Evolutionary conservation across 2,797 vertebrate genomes (phyloP).

Genomic region (Trachops cirrhosus): DNA sequence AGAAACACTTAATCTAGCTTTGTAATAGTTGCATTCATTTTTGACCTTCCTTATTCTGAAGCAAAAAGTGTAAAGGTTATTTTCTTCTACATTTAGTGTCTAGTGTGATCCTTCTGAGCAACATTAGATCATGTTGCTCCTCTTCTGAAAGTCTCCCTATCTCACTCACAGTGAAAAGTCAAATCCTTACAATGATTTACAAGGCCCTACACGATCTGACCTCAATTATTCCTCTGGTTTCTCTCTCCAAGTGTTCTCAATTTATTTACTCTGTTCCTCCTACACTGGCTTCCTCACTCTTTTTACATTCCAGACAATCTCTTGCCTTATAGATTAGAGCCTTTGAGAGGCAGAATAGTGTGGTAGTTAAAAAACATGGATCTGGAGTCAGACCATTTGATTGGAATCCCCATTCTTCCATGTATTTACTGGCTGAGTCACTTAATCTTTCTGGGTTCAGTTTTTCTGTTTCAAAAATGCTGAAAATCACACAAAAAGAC

Average conservation of each 20-base stretch:
- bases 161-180: not conserved
- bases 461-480: not conserved
- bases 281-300: not conserved
- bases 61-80: not conserved
- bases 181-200: not conserved
- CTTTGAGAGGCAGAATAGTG: not conserved
- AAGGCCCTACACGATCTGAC: not conserved
- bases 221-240: not conserved
- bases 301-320: not conserved
- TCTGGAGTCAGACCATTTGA: not conserved
- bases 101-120: not conserved
- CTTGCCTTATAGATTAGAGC: not conserved
- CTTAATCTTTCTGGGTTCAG: not conserved
- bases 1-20: not conserved
- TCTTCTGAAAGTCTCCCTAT: not conserved
- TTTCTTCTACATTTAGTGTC: not conserved
- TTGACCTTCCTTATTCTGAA: not conserved
- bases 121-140: not conserved
- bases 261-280: not conserved
- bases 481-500: not conserved
- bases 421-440: not conserved
- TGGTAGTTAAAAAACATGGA: not conserved
- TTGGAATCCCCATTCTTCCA: not conserved
- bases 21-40: not conserved
- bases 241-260: not conserved